Evolutionary conservation across 2,113 vertebrate genomes (phyloP).

Genomic region (Hippoglossus stenolepis): DNA sequence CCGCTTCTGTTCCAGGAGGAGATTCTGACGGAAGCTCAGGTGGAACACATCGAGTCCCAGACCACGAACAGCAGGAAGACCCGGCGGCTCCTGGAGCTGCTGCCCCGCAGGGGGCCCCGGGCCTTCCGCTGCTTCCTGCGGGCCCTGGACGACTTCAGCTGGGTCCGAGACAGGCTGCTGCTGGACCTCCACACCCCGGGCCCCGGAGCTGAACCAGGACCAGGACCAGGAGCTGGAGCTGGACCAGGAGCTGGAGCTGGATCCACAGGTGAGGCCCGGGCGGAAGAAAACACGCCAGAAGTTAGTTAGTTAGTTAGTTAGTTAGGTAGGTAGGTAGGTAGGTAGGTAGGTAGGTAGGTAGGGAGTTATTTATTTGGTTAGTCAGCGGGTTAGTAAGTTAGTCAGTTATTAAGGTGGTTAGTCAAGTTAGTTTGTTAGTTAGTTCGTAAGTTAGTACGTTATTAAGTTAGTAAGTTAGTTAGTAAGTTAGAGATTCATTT

Average conservation of each 20-base stretch:
- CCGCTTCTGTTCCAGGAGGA: conserved; percentile 93
- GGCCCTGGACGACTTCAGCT: conserved; percentile 89
- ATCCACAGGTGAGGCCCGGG: not conserved
- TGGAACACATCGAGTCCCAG: conserved; percentile 89
- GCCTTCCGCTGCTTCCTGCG: conserved; percentile 88
- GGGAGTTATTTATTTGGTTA: no score
- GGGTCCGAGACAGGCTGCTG: conserved; percentile 87
- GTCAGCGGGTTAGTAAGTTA: no score
- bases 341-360: no score
- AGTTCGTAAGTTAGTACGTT: no score
- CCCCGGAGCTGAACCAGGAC: conserved; percentile 71
- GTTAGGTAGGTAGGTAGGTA: no score
- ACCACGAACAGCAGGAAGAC: conserved; percentile 82
- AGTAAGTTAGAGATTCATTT: no score
- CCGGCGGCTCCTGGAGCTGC: conserved; percentile 88
- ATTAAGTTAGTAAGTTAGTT: no score
- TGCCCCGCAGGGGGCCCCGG: conserved; percentile 89
- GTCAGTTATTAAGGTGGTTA: no score
- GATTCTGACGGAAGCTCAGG: conserved; percentile 85
- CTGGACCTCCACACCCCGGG: conserved; percentile 36
- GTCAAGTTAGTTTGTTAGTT: no score
- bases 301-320: no score
- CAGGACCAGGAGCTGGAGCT: not conserved
- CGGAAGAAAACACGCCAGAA: not conserved
- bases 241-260: no score